Evolutionary conservation across 2,113 vertebrate species (phyloP).

Genomic region (Pachycephala philippinensis): DNA sequence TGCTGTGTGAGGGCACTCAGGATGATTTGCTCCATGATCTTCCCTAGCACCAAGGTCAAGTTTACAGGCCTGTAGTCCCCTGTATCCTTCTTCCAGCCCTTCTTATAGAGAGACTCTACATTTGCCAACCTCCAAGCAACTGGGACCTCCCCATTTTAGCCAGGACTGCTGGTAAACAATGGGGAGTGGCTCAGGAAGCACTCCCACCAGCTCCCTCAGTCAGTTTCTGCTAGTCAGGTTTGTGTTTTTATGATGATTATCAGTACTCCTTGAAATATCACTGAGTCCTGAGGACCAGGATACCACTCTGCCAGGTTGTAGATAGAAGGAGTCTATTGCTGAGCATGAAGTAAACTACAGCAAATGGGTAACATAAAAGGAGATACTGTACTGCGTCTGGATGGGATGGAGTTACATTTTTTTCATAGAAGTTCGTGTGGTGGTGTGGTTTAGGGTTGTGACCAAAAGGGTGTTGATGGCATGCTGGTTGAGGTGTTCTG

Average conservation of each 20-base stretch:
- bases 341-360: neutral
- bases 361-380: neutral
- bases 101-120: fast-evolving
- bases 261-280: neutral
- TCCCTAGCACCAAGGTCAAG: neutral
- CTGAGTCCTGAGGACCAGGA: neutral
- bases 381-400: neutral
- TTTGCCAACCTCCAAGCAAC: neutral
- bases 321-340: neutral
- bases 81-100: too few relatives aligned
- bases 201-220: neutral
- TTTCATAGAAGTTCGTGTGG: neutral
- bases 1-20: neutral
- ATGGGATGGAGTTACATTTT: neutral
- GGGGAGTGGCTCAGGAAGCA: neutral
- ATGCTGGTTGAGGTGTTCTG: neutral
- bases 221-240: neutral
- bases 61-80: neutral
- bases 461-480: neutral
- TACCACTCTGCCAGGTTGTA: neutral
- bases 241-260: neutral
- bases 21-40: neutral
- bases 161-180: neutral
- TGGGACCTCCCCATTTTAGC: neutral
- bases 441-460: neutral